Base-by-base conservation (phyloP, 1,140 invertebrate species). In the Halictus rubicundus region DNA sequence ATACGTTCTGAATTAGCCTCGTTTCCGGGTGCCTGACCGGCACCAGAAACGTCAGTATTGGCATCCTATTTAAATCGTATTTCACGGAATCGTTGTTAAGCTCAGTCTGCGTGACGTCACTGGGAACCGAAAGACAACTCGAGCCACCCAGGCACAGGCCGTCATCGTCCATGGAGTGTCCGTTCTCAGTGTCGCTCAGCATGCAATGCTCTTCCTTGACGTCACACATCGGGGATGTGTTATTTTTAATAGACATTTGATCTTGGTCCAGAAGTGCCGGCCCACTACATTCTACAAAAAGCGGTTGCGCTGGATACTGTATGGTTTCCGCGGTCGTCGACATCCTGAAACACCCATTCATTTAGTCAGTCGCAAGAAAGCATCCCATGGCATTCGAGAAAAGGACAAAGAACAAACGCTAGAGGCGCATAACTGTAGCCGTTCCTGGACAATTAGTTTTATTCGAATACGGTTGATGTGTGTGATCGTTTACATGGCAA, bases 301-400 rank as follows among this genome's bases (percentile, higher is more conserved):
- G 10, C 23, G 39, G 64, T 66, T 25, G 64, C 39, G n/a, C 39
- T 49, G 12, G 39, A 4, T 39, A 7, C n/a, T 39, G n/a, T 39
- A n/a, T 16, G n/a, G 39, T 60, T 77, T 61, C 57, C 14, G 54
- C 54, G 65, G 32, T 57, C 49, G 63, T 25, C 39, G 37, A 70
- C 16, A 21, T 69, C 76, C 77, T 79, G 77, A 79, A 79, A 79
- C 77, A 79, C 14, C 63, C 61, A 66, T 74, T 66, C 42, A 23
- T 74, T 79, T 79, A 79, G 70, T 79, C 54, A 79, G 61, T 74
- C 25, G n/a, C 23, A 66, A 23, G 37, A 52, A 71, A n/a, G n/a
- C 9, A 68, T 37, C 52, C n/a, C 1, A 4, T 2, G 39, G 2
- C 2, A 1, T 8, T 64, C 10, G 25, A 16, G 39, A 42, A 46